phyloP scores from a whole-genome alignment of 2,113 vertebrate genomes.

The Elephantulus edwardii region DNA sequence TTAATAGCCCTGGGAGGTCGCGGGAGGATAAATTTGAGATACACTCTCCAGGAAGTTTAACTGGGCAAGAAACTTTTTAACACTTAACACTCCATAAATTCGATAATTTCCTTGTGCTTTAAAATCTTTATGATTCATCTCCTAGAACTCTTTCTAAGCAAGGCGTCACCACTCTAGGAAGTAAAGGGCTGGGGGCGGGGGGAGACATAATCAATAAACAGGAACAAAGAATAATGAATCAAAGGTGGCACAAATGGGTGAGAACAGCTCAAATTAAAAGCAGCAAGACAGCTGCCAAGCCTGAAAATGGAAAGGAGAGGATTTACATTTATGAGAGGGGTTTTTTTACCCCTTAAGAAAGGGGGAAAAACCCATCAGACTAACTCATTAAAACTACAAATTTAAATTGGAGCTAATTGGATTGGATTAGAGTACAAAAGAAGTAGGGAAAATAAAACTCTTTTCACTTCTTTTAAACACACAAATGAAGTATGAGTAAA shows the following conservation, averaged over 20 bases:
- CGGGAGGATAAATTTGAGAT: accelerated
- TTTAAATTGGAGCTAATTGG: slow-evolving; percentile 70
- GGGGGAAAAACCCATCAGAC: slow-evolving; percentile 53
- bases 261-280: slow-evolving; percentile 1
- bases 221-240: slow-evolving; percentile 39
- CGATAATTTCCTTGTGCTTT: not conserved
- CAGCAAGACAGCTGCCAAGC: not conserved
- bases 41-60: not conserved
- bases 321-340: slow-evolving; percentile 50
- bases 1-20: not conserved
- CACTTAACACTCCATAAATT: not conserved
- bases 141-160: slow-evolving; percentile 10
- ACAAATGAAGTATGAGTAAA: no score
- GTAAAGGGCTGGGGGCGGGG: not conserved
- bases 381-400: slow-evolving; percentile 69
- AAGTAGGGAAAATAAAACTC: not conserved
- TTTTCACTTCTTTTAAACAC: not conserved
- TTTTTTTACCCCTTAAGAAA: no score
- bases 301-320: not conserved
- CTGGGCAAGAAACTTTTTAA: not conserved
- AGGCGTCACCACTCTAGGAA: not conserved
- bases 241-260: not conserved
- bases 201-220: not conserved
- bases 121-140: not conserved
- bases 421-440: slow-evolving; percentile 52